Conservation (phyloP, 2,113 vertebrate species). For the Vidua macroura region DNA sequence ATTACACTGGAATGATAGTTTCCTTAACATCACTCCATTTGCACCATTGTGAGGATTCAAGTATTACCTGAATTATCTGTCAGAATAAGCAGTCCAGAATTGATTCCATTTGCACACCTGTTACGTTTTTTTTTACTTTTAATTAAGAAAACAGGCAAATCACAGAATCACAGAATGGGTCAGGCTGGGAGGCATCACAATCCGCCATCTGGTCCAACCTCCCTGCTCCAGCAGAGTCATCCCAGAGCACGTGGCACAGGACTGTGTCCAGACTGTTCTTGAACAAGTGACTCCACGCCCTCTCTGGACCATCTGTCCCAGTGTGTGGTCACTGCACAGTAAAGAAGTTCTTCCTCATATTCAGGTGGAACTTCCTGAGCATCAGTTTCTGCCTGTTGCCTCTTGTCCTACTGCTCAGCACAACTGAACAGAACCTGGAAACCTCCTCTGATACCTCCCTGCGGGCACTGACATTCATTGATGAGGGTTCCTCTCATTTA, state of each 20-base stretch:
- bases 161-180: not conserved
- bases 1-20: not conserved
- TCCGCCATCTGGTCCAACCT: not conserved
- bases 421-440: not conserved
- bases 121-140: not conserved
- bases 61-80: not conserved
- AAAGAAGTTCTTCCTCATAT: rapidly evolving
- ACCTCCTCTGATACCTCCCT: not conserved
- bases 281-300: not conserved
- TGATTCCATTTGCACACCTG: not conserved
- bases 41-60: not conserved
- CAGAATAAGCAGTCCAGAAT: not conserved
- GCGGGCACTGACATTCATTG: not conserved
- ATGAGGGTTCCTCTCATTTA: not conserved
- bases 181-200: not conserved
- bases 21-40: not conserved
- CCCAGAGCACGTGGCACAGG: not conserved
- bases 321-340: rapidly evolving
- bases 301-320: not conserved
- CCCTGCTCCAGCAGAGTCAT: too few species aligned
- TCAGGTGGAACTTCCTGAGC: not conserved
- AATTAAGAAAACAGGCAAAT: not conserved
- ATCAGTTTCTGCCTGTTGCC: not conserved
- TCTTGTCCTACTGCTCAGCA: not conserved
- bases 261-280: not conserved